A percentile compares a stretch with the other conserved stretches of the same genome.
These are phyloP conservation scores for Cryptocephalus primarius DNA, from an alignment of 2,888 invertebrate genomes.

Conservation along the genomic window DNA sequence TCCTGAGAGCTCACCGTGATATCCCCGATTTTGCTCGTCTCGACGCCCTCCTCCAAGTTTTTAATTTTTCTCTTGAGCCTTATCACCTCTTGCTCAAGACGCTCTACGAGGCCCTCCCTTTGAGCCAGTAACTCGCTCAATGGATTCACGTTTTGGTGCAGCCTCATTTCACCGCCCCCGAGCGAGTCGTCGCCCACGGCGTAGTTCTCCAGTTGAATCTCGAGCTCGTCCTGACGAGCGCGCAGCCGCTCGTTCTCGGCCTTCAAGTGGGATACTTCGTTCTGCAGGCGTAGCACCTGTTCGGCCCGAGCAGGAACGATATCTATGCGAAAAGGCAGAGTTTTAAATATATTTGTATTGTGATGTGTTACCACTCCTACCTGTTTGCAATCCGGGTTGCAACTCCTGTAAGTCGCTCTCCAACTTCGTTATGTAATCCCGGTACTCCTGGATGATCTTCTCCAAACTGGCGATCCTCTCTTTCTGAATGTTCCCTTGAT, in stretches of 20 bases:
- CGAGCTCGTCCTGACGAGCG: constrained; percentile 48
- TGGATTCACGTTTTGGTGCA: constrained; percentile 62
- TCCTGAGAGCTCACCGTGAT: constrained; percentile 39
- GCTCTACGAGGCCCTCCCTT: constrained; percentile 54
- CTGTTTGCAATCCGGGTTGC: constrained; percentile 21
- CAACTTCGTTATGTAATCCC: constrained; percentile 55
- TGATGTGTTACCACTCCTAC: too few species aligned
- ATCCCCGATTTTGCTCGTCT: constrained; percentile 32
- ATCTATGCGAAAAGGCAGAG: constrained; percentile 15
- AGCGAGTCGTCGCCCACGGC: constrained; percentile 32
- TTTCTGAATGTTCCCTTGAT: constrained; percentile 36
- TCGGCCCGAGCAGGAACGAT: constrained; percentile 36
- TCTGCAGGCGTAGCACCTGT: constrained; percentile 46
- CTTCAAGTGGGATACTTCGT: constrained; percentile 45
- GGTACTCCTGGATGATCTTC: constrained; percentile 59
- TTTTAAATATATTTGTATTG: background rate
- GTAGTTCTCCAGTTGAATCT: constrained; percentile 52
- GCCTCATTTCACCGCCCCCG: constrained; percentile 36
- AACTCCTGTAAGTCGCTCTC: constrained; percentile 48
- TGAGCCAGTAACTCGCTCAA: constrained; percentile 55
- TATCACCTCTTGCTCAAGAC: constrained; percentile 58
- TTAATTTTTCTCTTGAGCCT: constrained; percentile 46
- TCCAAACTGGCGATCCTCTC: constrained; percentile 64
- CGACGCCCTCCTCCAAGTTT: constrained; percentile 45
- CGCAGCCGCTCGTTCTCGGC: constrained; percentile 39